Evolutionary conservation across 2,113 vertebrate species (phyloP).

Genomic region (Morone saxatilis): DNA sequence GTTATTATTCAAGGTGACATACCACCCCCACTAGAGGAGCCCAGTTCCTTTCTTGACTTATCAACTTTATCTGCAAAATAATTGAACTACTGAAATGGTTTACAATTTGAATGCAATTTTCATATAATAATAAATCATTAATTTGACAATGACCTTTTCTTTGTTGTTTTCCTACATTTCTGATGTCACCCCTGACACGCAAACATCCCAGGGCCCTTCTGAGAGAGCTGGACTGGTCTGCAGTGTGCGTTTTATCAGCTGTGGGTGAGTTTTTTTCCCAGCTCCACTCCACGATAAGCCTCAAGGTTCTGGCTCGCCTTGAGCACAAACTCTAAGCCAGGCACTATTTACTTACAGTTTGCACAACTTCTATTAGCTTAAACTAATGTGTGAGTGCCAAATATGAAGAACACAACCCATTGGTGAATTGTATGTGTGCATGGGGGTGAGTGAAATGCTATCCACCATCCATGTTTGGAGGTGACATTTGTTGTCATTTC

Average conservation of each 20-base stretch:
- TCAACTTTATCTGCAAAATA: too few species aligned
- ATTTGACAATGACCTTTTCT: not conserved
- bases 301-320: slow-evolving; percentile 28
- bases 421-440: too few species aligned
- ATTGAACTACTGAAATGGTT: too few species aligned
- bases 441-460: not conserved
- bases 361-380: not conserved
- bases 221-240: not conserved
- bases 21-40: too few species aligned
- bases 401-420: not conserved
- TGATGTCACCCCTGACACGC: not conserved
- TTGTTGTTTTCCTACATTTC: not conserved
- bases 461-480: not conserved
- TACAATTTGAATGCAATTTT: too few species aligned
- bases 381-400: not conserved
- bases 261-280: slow-evolving; percentile 18
- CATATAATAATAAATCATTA: too few species aligned
- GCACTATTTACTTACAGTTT: not conserved
- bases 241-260: slow-evolving; percentile 3
- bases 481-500: not conserved
- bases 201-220: not conserved
- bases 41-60: too few species aligned
- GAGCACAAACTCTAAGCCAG: not conserved
- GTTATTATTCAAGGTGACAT: too few species aligned
- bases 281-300: slow-evolving; percentile 10